Percentiles rank a stretch among this genome's conserved stretches.
Evolutionary conservation across 2,888 invertebrate genomes (phyloP).

Genomic region (Drosophila percnosoma): DNA sequence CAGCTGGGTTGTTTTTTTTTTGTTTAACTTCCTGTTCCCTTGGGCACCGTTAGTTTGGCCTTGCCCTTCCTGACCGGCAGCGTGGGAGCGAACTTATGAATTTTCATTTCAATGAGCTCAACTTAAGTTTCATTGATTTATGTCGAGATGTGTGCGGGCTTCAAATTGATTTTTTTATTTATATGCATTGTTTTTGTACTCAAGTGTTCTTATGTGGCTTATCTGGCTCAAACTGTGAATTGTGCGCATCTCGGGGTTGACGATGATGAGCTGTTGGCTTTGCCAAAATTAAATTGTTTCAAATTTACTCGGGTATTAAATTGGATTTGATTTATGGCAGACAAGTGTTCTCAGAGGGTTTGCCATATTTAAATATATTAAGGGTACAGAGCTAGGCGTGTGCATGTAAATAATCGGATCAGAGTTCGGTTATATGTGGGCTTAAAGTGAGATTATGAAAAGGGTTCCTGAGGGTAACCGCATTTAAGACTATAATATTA

Average conservation of each 20-base stretch:
- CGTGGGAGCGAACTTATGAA: slow-evolving; percentile 64
- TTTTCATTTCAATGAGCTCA: slow-evolving; percentile 35
- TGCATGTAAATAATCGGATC: slow-evolving; percentile 16
- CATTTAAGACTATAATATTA: background rate
- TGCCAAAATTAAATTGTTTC: slow-evolving; percentile 68
- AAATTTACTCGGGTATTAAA: slow-evolving; percentile 46
- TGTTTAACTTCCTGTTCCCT: slow-evolving; percentile 61
- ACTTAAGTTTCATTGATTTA: slow-evolving; percentile 70
- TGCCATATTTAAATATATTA: slow-evolving; percentile 37
- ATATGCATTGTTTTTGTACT: slow-evolving; percentile 2
- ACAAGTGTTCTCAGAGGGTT: slow-evolving; percentile 61
- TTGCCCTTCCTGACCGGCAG: slow-evolving; percentile 59
- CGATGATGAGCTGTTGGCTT: slow-evolving; percentile 26
- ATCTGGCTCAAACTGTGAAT: slow-evolving; percentile 42
- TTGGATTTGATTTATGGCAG: slow-evolving; percentile 65
- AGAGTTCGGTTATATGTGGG: slow-evolving; percentile 33
- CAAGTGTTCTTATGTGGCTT: slow-evolving; percentile 42
- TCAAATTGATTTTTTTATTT: slow-evolving; percentile 61
- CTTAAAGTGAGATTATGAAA: slow-evolving; percentile 16
- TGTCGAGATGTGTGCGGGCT: slow-evolving; percentile 57
- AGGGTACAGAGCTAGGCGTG: slow-evolving; percentile 31
- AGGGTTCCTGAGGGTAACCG: slow-evolving; percentile 16
- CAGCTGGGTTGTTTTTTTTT: slow-evolving; percentile 13
- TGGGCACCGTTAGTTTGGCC: slow-evolving; percentile 60
- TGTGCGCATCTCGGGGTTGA: slow-evolving; percentile 40